phyloP scores from a whole-genome alignment of 2,113 vertebrate species.

The Xiphophorus maculatus region DNA sequence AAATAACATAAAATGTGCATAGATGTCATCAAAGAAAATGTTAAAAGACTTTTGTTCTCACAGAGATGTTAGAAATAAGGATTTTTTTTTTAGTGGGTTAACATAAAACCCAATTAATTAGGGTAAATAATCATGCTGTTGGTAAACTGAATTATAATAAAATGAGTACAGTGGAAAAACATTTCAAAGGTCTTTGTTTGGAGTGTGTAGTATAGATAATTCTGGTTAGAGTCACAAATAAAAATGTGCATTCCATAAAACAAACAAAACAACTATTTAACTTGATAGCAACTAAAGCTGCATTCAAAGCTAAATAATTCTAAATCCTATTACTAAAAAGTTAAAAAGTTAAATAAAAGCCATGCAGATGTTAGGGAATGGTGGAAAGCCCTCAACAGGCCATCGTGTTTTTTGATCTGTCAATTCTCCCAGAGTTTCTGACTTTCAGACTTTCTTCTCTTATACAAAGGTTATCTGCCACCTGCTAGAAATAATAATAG shows the following conservation, averaged over 20 bases:
- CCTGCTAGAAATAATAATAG: slow-evolving; percentile 52
- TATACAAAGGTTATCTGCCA: slow-evolving; percentile 65
- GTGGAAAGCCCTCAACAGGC: slow-evolving; percentile 18
- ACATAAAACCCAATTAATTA: too few species aligned
- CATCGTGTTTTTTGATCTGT: slow-evolving; percentile 52
- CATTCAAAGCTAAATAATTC: slow-evolving; percentile 20
- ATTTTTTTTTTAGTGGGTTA: too few species aligned
- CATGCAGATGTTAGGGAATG: slow-evolving; percentile 24
- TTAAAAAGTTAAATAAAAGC: slow-evolving; percentile 19
- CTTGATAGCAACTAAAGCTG: not conserved
- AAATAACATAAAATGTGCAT: too few species aligned
- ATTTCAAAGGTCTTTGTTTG: not conserved
- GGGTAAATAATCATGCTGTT: too few species aligned
- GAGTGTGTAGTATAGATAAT: too few species aligned
- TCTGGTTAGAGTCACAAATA: too few species aligned
- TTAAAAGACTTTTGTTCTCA: too few species aligned
- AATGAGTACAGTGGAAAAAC: not conserved
- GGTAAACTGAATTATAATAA: too few species aligned
- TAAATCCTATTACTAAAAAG: slow-evolving; percentile 6
- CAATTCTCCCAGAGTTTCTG: slow-evolving; percentile 58
- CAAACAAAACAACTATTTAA: not conserved
- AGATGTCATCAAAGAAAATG: too few species aligned
- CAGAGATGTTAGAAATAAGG: too few species aligned
- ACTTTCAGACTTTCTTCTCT: slow-evolving; percentile 46
- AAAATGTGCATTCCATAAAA: not conserved